phyloP scores from a whole-genome alignment of 2,888 invertebrate species.

The Coelopa pilipes region DNA sequence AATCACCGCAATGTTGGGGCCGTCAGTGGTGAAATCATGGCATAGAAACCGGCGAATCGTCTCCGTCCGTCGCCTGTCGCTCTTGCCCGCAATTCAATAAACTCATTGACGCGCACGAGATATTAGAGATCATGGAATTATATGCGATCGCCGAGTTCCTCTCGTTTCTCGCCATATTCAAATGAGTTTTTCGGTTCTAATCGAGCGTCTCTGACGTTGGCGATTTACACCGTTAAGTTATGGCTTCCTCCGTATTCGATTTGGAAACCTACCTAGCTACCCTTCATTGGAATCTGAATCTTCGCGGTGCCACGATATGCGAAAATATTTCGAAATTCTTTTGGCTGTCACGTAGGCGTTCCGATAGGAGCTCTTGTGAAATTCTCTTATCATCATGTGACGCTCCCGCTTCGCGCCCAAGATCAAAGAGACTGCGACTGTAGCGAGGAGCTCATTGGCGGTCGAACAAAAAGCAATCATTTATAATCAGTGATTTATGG shows the following conservation, averaged over 20 bases:
- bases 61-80: too few relatives aligned
- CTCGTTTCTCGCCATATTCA: too few relatives aligned
- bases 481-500: background rate
- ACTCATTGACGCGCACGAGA: too few relatives aligned
- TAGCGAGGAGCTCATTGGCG: too few relatives aligned
- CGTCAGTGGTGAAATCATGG: background rate
- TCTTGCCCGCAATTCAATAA: too few relatives aligned
- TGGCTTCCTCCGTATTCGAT: background rate
- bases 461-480: background rate
- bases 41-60: background rate
- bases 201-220: too few relatives aligned
- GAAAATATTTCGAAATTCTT: slow-evolving; percentile 3
- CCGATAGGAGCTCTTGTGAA: slow-evolving; percentile 16
- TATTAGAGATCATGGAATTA: too few relatives aligned
- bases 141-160: background rate
- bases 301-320: too few relatives aligned
- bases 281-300: background rate
- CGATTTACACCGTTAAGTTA: background rate
- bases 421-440: background rate
- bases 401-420: slow-evolving; percentile 8
- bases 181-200: background rate
- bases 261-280: background rate
- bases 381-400: slow-evolving; percentile 23
- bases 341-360: slow-evolving; percentile 26
- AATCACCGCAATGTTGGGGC: background rate